phyloP scores from a whole-genome alignment of 2,888 invertebrate species.

The Coenonympha glycerion region DNA sequence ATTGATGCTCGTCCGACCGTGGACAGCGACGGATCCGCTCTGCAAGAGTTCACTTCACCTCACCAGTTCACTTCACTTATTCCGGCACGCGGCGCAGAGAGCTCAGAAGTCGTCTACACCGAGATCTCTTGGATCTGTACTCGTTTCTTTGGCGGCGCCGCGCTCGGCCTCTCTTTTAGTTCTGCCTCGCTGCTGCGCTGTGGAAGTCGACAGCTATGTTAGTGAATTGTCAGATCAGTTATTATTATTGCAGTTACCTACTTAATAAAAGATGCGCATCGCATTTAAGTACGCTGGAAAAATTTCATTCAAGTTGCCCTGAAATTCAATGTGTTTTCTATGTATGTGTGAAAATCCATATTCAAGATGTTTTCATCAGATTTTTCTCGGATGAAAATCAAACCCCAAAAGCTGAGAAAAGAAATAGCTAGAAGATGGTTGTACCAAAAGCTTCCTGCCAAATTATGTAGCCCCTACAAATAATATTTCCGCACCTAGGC shows the following conservation, averaged over 20 bases:
- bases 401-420: no score
- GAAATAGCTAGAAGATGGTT: no score
- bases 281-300: no score
- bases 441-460: no score
- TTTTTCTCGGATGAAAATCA: no score
- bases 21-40: neutral
- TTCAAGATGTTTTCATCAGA: no score
- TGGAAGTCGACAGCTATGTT: slow-evolving; percentile 57
- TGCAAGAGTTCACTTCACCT: neutral
- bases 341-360: no score
- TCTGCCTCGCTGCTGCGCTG: slow-evolving; percentile 74
- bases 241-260: neutral
- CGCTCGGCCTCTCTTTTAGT: slow-evolving; percentile 56
- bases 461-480: no score
- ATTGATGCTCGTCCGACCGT: neutral
- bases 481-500: no score
- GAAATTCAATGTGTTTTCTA: no score
- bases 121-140: slow-evolving; percentile 89
- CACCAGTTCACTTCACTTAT: neutral
- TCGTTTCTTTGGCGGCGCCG: slow-evolving; percentile 80
- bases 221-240: slow-evolving; percentile 27
- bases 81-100: no score
- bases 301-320: no score
- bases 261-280: neutral
- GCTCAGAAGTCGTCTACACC: slow-evolving; percentile 75